Evolutionary conservation across 2,888 invertebrate genomes (phyloP), one percentile per base, ranked within the genome.

Genomic region (Pyrocoelia pectoralis): DNA sequence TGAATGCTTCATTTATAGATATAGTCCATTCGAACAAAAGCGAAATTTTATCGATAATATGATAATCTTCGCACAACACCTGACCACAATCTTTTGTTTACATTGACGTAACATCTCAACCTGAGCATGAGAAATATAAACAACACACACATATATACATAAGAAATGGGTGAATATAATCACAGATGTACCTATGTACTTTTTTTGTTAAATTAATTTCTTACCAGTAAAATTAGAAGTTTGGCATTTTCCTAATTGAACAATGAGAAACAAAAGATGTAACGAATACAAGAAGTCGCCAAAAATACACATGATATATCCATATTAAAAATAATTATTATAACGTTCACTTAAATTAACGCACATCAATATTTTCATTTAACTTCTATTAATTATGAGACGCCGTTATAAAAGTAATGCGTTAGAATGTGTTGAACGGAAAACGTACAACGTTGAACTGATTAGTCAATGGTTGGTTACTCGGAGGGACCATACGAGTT

Each of bases 301-400:
- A 49, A n/a, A 50, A n/a, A 50, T 24, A 19, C 65, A 67, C 67
- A 67, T 67, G 59, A 56, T 67, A 65, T 56, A 67, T 67, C 67
- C 67, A 67, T 67, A 67, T n/a, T 29, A 14, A 46, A 46, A 17
- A 46, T 46, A 46, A 46, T 46, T 24, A 6, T 24, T 6, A 24
- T 24, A 24, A 24, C 24, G 24, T 24, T 46, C 17, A 17, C 17
- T 17, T 46, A 46, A 46, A 12, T 43, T 43, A 13, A 43, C 17
- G 6, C 46, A 46, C 17, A 46, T 17, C n/a, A n/a, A 33, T 33
- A n/a, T 33, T 33, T 33, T 33, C 33, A 33, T 33, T 33, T 33
- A 33, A 5, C 8, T 24, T 33, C n/a, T 4, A 33, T 33, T n/a
- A n/a, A 33, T 6, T 10, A 33, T 3, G n/a, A 33, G n/a, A 33